These are phyloP conservation scores for Clamator glandarius DNA, from an alignment of 2,797 vertebrate species.

Conservation along the genomic window DNA sequence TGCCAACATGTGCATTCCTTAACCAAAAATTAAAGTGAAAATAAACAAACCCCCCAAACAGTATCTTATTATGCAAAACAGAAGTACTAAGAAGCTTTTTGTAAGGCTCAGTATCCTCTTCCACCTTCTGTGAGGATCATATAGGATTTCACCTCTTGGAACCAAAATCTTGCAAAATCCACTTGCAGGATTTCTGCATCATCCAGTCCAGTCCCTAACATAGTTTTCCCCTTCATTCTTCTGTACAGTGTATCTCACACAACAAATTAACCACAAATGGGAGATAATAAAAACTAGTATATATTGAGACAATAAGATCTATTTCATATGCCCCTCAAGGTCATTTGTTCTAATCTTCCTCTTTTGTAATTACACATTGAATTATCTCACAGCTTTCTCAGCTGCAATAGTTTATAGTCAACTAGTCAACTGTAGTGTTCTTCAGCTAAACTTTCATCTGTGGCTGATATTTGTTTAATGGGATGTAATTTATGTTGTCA, in stretches of 20 bases:
- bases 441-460: not conserved
- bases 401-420: not conserved
- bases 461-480: not conserved
- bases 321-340: not conserved
- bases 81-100: not conserved
- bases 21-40: not conserved
- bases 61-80: not conserved
- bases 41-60: not conserved
- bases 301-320: not conserved
- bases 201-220: not conserved
- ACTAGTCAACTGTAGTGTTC: not conserved
- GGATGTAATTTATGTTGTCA: not conserved
- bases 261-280: not conserved
- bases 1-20: not conserved
- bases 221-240: not conserved
- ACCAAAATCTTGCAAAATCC: not conserved
- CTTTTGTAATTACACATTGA: not conserved
- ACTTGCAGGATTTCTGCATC: not conserved
- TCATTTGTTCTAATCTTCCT: not conserved
- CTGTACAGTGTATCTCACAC: not conserved
- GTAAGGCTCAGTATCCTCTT: not conserved
- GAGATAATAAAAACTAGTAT: not conserved
- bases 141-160: not conserved
- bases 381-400: not conserved
- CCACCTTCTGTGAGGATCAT: not conserved